Conservation (phyloP, 2,888 invertebrate species). For the Acrobasis consociella region DNA sequence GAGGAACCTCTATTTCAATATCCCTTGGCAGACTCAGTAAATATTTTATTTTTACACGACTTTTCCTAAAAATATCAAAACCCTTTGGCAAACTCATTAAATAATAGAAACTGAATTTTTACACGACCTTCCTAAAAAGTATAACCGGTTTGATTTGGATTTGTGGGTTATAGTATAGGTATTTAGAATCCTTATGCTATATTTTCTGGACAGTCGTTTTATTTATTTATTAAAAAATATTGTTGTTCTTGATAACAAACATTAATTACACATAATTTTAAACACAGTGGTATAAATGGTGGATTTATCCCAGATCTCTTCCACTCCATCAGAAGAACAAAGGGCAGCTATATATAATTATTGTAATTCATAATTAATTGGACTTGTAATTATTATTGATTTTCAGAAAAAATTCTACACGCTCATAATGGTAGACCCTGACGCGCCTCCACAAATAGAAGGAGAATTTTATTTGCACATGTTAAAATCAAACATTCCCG, state of each 20-base stretch:
- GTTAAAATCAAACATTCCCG: constrained; percentile 76
- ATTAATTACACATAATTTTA: too few species aligned
- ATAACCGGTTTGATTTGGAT: too few species aligned
- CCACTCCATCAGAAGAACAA: too few species aligned
- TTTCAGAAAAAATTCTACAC: constrained; percentile 76
- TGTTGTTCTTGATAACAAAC: too few species aligned
- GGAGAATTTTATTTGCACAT: constrained; percentile 77
- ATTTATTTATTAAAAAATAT: constrained; percentile 33
- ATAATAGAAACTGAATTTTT: too few species aligned
- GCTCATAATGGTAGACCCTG: constrained; percentile 74
- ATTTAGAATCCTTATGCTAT: neutral
- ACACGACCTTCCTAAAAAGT: too few species aligned
- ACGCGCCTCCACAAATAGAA: constrained; percentile 69
- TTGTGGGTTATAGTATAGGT: too few species aligned
- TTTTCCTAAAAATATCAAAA: neutral
- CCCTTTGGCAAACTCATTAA: too few species aligned
- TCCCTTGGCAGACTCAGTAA: constrained; percentile 64
- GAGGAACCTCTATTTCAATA: constrained; percentile 75
- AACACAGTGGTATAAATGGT: too few species aligned
- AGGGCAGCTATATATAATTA: too few species aligned
- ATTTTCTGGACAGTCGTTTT: neutral
- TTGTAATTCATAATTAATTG: too few species aligned
- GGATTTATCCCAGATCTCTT: too few species aligned
- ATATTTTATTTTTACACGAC: constrained; percentile 20
- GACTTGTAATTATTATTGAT: neutral